Evolutionary conservation across 2,113 vertebrate species (phyloP).

Genomic region (Sphaerodactylus townsendi): DNA sequence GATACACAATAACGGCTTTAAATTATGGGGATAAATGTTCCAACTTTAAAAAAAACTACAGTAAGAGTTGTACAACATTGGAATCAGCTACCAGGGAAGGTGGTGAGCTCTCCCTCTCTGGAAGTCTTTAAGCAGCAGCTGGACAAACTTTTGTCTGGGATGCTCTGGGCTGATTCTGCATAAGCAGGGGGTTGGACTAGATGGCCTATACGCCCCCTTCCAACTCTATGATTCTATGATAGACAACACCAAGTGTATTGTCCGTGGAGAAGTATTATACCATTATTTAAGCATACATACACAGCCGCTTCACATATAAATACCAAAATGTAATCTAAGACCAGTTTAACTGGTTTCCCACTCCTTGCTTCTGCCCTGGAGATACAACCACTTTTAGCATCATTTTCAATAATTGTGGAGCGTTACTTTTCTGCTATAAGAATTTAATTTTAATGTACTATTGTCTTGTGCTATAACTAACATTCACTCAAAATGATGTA

Average conservation of each 20-base stretch:
- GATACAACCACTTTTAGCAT: neutral
- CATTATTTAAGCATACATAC: neutral
- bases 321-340: neutral
- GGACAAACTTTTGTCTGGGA: too few species aligned
- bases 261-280: neutral
- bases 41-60: too few species aligned
- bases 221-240: too few species aligned
- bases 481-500: neutral
- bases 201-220: too few species aligned
- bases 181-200: too few species aligned
- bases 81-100: too few species aligned
- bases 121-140: too few species aligned
- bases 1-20: too few species aligned
- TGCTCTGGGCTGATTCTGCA: too few species aligned
- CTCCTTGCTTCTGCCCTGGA: slow-evolving; percentile 1
- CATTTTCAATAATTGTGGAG: neutral
- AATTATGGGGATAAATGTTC: too few species aligned
- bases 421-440: neutral
- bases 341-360: neutral
- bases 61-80: too few species aligned
- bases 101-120: too few species aligned
- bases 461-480: neutral
- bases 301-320: neutral
- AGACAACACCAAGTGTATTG: neutral
- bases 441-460: neutral